Evolutionary conservation across 2,113 vertebrate genomes (phyloP).

Genomic region (Chaenocephalus aceratus): DNA sequence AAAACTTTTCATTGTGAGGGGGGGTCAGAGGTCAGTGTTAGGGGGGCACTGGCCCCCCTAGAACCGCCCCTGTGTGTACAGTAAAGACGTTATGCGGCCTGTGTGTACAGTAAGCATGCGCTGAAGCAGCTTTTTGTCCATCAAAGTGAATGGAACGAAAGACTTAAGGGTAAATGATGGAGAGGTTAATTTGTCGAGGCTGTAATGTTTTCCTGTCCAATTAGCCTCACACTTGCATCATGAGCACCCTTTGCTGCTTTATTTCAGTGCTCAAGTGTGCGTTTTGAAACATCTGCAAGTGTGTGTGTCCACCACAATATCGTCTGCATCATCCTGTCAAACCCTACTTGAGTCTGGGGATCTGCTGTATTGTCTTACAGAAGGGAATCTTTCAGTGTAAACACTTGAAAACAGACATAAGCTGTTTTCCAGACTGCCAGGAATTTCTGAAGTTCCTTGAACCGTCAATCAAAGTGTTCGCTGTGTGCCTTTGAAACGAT

Average conservation of each 20-base stretch:
- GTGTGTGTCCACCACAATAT: neutral
- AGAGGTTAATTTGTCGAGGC: conserved; percentile 42
- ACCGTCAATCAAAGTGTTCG: conserved; percentile 45
- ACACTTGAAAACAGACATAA: conserved; percentile 16
- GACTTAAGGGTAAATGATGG: conserved; percentile 8
- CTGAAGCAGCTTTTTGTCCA: conserved; percentile 29
- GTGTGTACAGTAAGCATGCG: conserved; percentile 29
- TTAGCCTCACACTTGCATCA: conserved; percentile 39
- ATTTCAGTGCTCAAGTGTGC: neutral
- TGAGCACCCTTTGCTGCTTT: neutral
- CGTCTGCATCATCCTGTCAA: neutral
- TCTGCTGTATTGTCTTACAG: conserved; percentile 6
- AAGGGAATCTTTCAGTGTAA: neutral
- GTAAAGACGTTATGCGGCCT: conserved; percentile 29
- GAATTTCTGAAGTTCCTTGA: conserved; percentile 55
- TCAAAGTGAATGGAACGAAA: conserved; percentile 44
- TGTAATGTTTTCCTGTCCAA: conserved; percentile 39
- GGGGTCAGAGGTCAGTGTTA: no score
- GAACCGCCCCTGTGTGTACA: conserved; percentile 10
- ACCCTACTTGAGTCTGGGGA: neutral
- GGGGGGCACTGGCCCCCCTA: no score
- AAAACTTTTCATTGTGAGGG: no score
- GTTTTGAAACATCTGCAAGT: neutral
- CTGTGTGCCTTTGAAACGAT: conserved; percentile 32
- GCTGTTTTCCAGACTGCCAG: conserved; percentile 55